Base-by-base conservation (phyloP, 2,797 vertebrate genomes). In the Arnoldichthys spilopterus region DNA sequence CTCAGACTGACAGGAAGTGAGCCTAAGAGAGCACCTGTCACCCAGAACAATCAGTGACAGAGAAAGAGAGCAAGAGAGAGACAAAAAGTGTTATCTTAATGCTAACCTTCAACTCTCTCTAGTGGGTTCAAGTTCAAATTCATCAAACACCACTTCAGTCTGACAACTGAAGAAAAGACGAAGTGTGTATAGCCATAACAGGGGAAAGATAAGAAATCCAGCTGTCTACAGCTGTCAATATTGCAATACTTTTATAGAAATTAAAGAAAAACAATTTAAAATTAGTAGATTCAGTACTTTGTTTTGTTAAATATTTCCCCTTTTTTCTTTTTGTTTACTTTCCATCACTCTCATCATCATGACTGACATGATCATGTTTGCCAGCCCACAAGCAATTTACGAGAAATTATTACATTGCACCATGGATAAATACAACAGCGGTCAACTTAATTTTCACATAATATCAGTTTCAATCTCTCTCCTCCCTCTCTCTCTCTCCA, bases 11-110 rank as follows among this genome's bases (percentile, higher is more conserved):
- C 74, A 76, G 74, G 74, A 76, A 76, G 62, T 43, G 63, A 51
- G 74, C 32, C 47, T 67, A 24, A 76, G 74, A 66, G 66, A 76
- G 74, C 62, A 66, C 74, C 74, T 76, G 74, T 54, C 74, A 67
- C 30, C n/a, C 47, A 76, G 63, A 68, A 68, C 63, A 76, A 68
- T 68, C 32, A 68, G 63, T 45, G 13, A 59, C 54, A 74, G 72
- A 62, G 56, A 59, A 6, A 54, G 47, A 54, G 18, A 61, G 37
- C 26, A 22, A 59, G n/a, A 61, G 34, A 15, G 34, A 72, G 13
- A 40, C 13, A 37, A 28, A 51, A 32, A 22, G n/a, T 24, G 63
- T 47, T 28, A 30, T 59, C 26, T 59, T 26, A 49, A 16, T 9
- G 28, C 30, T 54, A 54, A 53, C 68, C 47, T 71, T 54, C 30